Evolutionary conservation across 1,140 invertebrate genomes (phyloP), one percentile per base, ranked within the genome.

Genomic region (Aphis craccivora): DNA sequence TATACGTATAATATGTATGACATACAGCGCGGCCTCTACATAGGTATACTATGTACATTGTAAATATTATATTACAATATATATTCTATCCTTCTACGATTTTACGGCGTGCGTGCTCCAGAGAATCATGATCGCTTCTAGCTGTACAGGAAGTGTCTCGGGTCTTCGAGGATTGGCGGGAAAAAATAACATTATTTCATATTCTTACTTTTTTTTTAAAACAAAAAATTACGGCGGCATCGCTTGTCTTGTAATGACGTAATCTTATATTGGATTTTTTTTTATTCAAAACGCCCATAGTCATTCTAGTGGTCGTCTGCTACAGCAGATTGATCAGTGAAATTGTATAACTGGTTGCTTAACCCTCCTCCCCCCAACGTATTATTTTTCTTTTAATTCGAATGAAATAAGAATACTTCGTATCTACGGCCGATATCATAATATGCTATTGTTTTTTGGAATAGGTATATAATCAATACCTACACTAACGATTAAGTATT

Each of bases 51-150:
- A 53, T 35, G 14, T n/a, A 76, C n/a, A 18, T 30, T 35, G 14
- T n/a, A 76, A 14, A 18, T 30, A 30, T 30, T 30, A 60, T 60
- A 60, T 30, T 60, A 30, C 14, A 11, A 67, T 67, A 67, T 51
- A 67, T 67, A n/a, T 67, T n/a, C 25, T n/a, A 53, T 89, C 6
- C 35, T 53, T 53, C 48, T 53, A 87, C 43, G 25, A 23, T 88
- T 88, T 88, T 88, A 88, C 67, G 60, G 60, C 30, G 7, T 23
- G 81, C 35, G 67, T 51, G 81, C 48, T 53, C 76, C 22, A 25
- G 45, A 53, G 81, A 92, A 83, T 92, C 91, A 92, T 84, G 91
- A 92, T 84, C 48, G 91, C 91, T 92, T 84, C 76, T 25, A 92
- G 91, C 91, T 84, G 91, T 92, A 92, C 91, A 92, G 91, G 91